A percentile compares a stretch with the other conserved stretches of the same genome.
Evolutionary conservation across 2,888 invertebrate genomes (phyloP).

Genomic region (Nipponacmea schrenckii): DNA sequence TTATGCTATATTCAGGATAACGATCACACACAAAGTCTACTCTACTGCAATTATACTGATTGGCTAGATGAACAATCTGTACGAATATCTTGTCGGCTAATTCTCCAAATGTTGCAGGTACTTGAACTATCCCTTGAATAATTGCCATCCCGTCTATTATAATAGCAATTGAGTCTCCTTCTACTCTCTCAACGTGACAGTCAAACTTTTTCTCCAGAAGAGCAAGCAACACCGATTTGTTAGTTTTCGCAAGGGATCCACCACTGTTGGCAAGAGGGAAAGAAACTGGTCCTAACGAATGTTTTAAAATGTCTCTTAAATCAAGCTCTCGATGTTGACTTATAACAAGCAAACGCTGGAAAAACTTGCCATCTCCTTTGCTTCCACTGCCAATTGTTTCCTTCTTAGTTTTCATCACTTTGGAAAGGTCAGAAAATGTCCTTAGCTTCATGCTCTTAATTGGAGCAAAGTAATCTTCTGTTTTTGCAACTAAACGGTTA

Average conservation of each 20-base stretch:
- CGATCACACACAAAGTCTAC: neutral
- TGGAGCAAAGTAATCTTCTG: conserved; percentile 1
- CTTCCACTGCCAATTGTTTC: neutral
- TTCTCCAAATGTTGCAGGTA: neutral
- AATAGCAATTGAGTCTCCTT: neutral
- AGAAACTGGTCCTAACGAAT: neutral
- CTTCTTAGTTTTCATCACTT: neutral
- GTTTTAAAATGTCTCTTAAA: neutral
- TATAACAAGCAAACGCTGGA: neutral
- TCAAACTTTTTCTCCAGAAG: neutral
- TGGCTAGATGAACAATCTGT: neutral
- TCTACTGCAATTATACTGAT: neutral
- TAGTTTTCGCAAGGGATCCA: neutral
- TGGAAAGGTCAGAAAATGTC: conserved; percentile 7
- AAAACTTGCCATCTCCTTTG: neutral
- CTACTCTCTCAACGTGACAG: neutral
- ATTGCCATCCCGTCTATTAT: neutral
- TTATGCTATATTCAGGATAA: neutral
- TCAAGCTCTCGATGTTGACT: neutral
- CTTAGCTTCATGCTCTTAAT: conserved; percentile 1
- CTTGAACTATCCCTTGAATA: neutral
- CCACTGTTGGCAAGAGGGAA: neutral
- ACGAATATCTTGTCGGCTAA: neutral
- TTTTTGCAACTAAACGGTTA: neutral
- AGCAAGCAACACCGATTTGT: neutral